A percentile compares a stretch with the other conserved stretches of the same genome.
Conservation (phyloP, 2,888 invertebrate species). For the Melanostoma mellinum region DNA sequence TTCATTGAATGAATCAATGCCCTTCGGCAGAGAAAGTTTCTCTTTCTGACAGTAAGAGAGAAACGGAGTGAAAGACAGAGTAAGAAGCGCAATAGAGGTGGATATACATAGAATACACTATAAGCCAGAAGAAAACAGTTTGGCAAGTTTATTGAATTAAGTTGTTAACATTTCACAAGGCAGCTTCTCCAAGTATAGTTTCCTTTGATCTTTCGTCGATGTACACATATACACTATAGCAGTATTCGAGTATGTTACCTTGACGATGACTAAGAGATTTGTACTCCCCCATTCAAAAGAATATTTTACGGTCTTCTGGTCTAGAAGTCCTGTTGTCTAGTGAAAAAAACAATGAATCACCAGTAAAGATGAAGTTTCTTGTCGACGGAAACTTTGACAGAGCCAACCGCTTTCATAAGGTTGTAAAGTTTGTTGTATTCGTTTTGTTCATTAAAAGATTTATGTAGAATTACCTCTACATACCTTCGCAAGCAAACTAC, state of each 20-base stretch:
- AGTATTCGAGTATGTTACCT: conserved; percentile 42
- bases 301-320: conserved; percentile 50
- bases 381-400: conserved; percentile 34
- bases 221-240: not conserved
- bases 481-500: not conserved
- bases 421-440: conserved; percentile 1
- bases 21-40: not conserved
- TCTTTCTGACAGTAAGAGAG: not conserved
- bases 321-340: conserved; percentile 49
- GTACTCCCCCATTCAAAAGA: conserved; percentile 12
- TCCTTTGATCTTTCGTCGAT: conserved; percentile 51
- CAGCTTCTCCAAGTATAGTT: conserved; percentile 46
- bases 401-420: conserved; percentile 20
- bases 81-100: not conserved
- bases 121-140: not conserved
- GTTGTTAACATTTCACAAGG: conserved; percentile 56
- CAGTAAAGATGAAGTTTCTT: conserved; percentile 37
- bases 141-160: conserved; percentile 65
- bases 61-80: no score
- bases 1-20: conserved; percentile 62
- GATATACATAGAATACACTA: not conserved
- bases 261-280: conserved; percentile 40
- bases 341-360: conserved; percentile 56
- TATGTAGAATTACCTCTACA: conserved; percentile 35
- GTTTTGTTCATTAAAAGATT: conserved; percentile 16